phyloP scores from a whole-genome alignment of 2,113 vertebrate species.

The Mesitornis unicolor region DNA sequence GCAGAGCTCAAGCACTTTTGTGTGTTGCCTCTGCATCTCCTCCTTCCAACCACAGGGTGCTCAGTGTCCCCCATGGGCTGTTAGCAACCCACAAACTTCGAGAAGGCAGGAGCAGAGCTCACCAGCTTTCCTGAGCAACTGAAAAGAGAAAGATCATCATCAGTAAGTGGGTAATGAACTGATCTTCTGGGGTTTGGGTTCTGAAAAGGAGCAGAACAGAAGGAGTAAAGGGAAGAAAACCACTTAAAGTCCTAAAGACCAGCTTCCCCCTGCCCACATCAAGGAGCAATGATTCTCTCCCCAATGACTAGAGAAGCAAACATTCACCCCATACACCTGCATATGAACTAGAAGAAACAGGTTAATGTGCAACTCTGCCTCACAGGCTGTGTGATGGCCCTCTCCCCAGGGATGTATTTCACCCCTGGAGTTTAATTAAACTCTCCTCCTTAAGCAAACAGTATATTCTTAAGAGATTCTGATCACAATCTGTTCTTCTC shows the following conservation, averaged over 20 bases:
- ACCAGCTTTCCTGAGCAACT: not conserved
- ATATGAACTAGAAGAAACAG: not conserved
- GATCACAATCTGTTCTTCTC: not conserved
- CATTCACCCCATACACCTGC: not conserved
- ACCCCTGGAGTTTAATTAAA: constrained; percentile 34
- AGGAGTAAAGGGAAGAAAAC: not conserved
- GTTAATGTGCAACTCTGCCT: not conserved
- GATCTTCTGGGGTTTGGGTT: not conserved
- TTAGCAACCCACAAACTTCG: not conserved
- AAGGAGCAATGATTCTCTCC: not conserved
- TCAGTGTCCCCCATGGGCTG: not conserved
- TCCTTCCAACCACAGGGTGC: not conserved
- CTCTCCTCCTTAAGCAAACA: not conserved
- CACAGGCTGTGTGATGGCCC: not conserved
- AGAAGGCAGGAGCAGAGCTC: not conserved
- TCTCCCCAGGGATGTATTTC: not conserved
- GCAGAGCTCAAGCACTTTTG: not conserved
- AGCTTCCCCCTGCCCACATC: not conserved
- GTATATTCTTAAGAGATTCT: not conserved
- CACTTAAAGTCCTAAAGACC: not conserved
- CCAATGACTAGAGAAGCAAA: not conserved
- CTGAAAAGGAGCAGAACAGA: not conserved
- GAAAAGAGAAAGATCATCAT: not conserved
- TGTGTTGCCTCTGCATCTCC: not conserved
- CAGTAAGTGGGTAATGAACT: not conserved